A percentile compares a stretch with the other conserved stretches of the same genome.
Evolutionary conservation across 2,888 invertebrate genomes (phyloP).

Genomic region (Chalcis sispes): DNA sequence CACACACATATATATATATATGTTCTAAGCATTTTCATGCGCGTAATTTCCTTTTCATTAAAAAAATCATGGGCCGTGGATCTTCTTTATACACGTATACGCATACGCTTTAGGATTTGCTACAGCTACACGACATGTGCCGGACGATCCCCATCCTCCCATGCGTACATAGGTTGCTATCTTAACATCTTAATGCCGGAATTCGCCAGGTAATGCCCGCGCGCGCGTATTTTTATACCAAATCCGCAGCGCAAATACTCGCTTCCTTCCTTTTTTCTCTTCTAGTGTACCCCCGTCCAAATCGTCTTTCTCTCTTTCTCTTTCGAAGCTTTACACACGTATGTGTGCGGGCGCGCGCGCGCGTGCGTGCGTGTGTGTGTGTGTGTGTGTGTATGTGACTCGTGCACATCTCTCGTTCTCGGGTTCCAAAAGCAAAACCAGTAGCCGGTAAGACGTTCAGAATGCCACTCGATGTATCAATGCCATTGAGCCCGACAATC

Average conservation of each 20-base stretch:
- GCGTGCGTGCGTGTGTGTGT: not conserved
- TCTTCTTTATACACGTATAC: not conserved
- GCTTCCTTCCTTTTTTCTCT: conserved; percentile 27
- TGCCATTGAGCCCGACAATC: conserved; percentile 73
- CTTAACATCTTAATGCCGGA: conserved; percentile 69
- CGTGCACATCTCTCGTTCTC: conserved; percentile 31
- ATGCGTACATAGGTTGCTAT: conserved; percentile 59
- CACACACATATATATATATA: too few species aligned
- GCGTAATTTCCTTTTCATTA: conserved; percentile 17
- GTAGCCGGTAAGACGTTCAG: conserved; percentile 52
- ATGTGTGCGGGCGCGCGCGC: not conserved
- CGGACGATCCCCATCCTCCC: too few species aligned
- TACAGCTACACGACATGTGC: too few species aligned
- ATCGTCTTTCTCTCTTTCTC: too few species aligned
- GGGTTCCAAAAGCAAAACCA: conserved; percentile 28
- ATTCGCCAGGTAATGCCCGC: conserved; percentile 56
- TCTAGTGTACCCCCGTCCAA: too few species aligned
- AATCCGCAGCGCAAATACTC: conserved; percentile 59
- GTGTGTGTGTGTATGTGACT: conserved; percentile 3
- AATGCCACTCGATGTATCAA: conserved; percentile 71
- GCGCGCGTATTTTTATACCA: conserved; percentile 58
- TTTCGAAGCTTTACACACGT: not conserved
- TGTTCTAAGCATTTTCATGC: not conserved
- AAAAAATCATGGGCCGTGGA: not conserved
- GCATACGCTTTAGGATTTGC: too few species aligned